Evolutionary conservation across 2,113 vertebrate species (phyloP), one percentile per base, ranked within the genome.

Genomic region (Pica pica): DNA sequence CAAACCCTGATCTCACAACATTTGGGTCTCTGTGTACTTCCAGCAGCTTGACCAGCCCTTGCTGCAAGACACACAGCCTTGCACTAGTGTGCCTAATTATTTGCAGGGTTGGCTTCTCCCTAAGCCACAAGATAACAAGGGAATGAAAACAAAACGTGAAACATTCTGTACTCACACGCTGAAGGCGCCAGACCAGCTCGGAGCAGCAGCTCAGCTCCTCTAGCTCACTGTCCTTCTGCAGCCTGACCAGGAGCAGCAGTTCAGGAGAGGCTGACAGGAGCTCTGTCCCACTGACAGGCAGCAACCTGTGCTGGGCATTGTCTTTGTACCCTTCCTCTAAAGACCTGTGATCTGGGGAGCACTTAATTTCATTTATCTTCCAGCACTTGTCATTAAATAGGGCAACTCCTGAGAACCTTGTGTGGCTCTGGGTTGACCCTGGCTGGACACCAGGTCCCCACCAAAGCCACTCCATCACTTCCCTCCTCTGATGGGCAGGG

Each of bases 161-260:
- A 14, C 14, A 3, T 79, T 37, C 37, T 44, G 11, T 57, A 19
- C 67, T 91, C 49, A 33, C 42, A 71, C 14, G 44, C 30, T 78
- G 69, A 41, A 47, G 16, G 28, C 47, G 35, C 20, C 13, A 57
- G 52, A 53, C 4, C 27, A 35, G 16, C n/a, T 65, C 8, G 19
- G 44, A 65, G 33, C 41, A 46, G 28, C 1, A 3, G 15, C 35
- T 28, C 30, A 46, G 55, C 18, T n/a, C 35, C 39, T 73, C 35
- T 26, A 60, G 19, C 10, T 7, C 0, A 0, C 12, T n/a, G 12
- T 4, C 41, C 64, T 17, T 2, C 46, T 67, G 30, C 37, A 35
- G 19, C 1, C 1, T 0, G 1, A 10, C 30, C 50, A 76, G n/a
- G 49, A 37, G 2, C 39, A 52, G 61, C 22, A 52, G 30, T 35